Evolutionary conservation across 2,113 vertebrate species (phyloP), one percentile per base, ranked within the genome.

Genomic region (Paratilapia polleni): DNA sequence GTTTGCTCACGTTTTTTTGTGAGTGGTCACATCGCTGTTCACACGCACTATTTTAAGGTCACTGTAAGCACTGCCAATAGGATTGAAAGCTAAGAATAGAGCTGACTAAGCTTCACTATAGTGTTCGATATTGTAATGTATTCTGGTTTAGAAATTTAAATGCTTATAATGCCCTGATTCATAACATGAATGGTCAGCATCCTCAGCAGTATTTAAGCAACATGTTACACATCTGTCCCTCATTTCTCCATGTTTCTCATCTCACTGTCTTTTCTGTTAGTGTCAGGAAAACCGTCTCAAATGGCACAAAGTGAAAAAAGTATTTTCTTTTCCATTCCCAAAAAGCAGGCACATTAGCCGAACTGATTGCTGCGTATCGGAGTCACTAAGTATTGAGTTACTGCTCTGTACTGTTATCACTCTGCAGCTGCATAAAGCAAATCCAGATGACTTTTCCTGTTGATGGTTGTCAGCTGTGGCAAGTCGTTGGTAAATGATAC

Each of bases 391-490:
- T 52, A 31, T 31, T 52, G 68, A 54, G 26, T 73, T 73, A 34
- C 11, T 54, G 47, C 47, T 73, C 68, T 54, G 26, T 54, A 54
- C 47, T 47, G n/a, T 47, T 70, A 64, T 85, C 62, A 12, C 57
- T 47, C 15, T 61, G 63, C n/a, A 58, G 64, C 78, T 77, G 26
- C 59, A 70, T 57, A 34, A 86, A 88, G 74, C 28, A 52, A 49
- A 75, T 24, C 87, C 82, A 80, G 58, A 89, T 86, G 85, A 87
- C 20, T 8, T 61, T 74, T 68, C 19, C 8, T 11, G 49, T 60
- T 83, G 64, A 88, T 84, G 56, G 14, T 28, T 52, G 34, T 84
- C 78, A 82, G 68, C 78, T 79, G 74, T 54, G 47, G 68, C 38
- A 31, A 14, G 2, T 6, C 63, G 2, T 2, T 61, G 2, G 20